phyloP scores from a whole-genome alignment of 2,888 invertebrate genomes.

The Nematopogon swammerdamellus region DNA sequence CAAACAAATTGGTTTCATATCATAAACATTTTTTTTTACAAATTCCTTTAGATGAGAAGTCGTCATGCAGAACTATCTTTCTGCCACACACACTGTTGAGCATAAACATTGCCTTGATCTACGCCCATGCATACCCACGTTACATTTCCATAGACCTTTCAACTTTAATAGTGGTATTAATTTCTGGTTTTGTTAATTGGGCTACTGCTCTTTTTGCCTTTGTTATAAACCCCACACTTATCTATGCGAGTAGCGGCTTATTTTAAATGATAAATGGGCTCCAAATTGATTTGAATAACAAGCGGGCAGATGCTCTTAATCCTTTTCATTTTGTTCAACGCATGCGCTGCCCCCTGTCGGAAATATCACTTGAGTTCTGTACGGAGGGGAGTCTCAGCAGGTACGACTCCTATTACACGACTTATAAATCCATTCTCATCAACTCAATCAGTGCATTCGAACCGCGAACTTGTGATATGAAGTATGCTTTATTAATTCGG shows the following conservation, averaged over 20 bases:
- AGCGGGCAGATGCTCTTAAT: constrained; percentile 56
- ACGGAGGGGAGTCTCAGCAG: no score
- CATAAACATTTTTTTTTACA: no score
- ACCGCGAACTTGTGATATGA: neutral
- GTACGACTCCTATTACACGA: constrained; percentile 34
- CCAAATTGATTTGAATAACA: constrained; percentile 57
- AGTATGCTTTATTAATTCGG: neutral
- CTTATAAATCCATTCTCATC: neutral
- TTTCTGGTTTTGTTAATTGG: constrained; percentile 43
- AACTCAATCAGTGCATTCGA: neutral
- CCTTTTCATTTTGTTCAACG: constrained; percentile 57
- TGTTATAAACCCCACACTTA: constrained; percentile 49
- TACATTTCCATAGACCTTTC: neutral
- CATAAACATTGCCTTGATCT: no score
- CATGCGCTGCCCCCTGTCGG: constrained; percentile 53
- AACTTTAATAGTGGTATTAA: constrained; percentile 18
- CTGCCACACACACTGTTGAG: no score
- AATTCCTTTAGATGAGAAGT: no score
- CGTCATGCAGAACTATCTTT: no score
- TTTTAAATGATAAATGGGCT: constrained; percentile 55
- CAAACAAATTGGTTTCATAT: no score
- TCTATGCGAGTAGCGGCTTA: constrained; percentile 50
- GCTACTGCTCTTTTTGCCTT: constrained; percentile 40
- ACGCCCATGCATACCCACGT: neutral
- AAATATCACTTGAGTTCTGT: constrained; percentile 50